These are phyloP conservation scores for Crocidura indochinensis DNA, from an alignment of 2,797 vertebrate genomes.

Conservation along the genomic window DNA sequence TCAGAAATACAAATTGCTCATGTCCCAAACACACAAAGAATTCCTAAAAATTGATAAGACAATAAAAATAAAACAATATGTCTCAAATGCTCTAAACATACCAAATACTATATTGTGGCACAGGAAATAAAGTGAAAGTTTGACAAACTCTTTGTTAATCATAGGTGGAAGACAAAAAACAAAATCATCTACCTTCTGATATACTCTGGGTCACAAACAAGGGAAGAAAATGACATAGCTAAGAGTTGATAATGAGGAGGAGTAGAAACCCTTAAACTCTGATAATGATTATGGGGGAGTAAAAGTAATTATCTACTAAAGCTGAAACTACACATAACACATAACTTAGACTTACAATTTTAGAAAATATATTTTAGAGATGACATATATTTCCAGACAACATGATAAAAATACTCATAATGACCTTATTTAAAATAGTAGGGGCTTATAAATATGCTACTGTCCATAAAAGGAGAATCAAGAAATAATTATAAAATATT, in stretches of 20 bases:
- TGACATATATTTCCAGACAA: neutral
- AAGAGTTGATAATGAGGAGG: neutral
- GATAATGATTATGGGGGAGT: neutral
- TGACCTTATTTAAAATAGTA: constrained; percentile 28
- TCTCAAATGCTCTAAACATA: neutral
- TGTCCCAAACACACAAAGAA: neutral
- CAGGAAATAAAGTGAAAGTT: too few relatives aligned
- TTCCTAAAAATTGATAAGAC: constrained; percentile 25
- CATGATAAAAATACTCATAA: neutral
- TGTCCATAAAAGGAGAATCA: neutral
- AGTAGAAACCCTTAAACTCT: constrained; percentile 16
- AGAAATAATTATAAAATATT: constrained; percentile 8
- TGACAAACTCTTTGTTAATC: neutral
- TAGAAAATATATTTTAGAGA: neutral
- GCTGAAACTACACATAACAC: neutral
- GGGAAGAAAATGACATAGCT: neutral
- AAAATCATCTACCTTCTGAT: neutral
- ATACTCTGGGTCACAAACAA: neutral
- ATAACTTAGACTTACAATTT: neutral
- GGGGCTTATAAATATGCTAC: neutral
- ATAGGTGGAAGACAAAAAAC: constrained; percentile 9
- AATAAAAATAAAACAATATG: neutral
- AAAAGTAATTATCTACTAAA: neutral
- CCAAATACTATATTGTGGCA: neutral
- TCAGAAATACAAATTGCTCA: neutral